phyloP scores from a whole-genome alignment of 2,888 invertebrate species.

The Brassicogethes aeneus region DNA sequence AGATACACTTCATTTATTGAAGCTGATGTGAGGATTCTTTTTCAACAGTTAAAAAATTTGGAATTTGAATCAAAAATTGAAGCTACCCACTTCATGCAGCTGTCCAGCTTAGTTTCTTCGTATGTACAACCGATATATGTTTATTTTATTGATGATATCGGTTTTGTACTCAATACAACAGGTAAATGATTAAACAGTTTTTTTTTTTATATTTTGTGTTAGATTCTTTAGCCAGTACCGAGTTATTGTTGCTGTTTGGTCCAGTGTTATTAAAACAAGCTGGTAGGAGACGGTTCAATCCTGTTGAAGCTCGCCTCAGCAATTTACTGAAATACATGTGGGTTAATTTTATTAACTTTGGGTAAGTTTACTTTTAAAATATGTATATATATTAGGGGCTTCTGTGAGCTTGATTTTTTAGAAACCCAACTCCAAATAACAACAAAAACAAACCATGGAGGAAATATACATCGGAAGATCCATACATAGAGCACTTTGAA shows the following conservation, averaged over 20 bases:
- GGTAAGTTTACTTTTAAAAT: constrained; percentile 27
- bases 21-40: constrained; percentile 36
- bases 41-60: constrained; percentile 45
- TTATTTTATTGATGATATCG: constrained; percentile 47
- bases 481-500: constrained; percentile 44
- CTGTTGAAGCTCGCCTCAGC: constrained; percentile 50
- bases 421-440: constrained; percentile 48
- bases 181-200: constrained; percentile 32
- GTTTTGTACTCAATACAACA: constrained; percentile 44
- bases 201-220: constrained; percentile 9
- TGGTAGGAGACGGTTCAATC: constrained; percentile 51
- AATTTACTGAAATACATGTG: constrained; percentile 44
- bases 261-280: constrained; percentile 58
- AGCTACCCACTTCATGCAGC: constrained; percentile 48
- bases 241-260: constrained; percentile 57
- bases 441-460: constrained; percentile 49
- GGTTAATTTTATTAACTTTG: constrained; percentile 42
- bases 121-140: constrained; percentile 44
- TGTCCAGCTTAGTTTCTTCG: constrained; percentile 33
- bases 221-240: constrained; percentile 61
- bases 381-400: not conserved
- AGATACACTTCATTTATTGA: constrained; percentile 44
- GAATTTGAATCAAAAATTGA: constrained; percentile 50
- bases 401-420: constrained; percentile 24
- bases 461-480: constrained; percentile 47